These are phyloP conservation scores for Xiphophorus hellerii DNA, from an alignment of 2,113 vertebrate species.

Conservation along the genomic window DNA sequence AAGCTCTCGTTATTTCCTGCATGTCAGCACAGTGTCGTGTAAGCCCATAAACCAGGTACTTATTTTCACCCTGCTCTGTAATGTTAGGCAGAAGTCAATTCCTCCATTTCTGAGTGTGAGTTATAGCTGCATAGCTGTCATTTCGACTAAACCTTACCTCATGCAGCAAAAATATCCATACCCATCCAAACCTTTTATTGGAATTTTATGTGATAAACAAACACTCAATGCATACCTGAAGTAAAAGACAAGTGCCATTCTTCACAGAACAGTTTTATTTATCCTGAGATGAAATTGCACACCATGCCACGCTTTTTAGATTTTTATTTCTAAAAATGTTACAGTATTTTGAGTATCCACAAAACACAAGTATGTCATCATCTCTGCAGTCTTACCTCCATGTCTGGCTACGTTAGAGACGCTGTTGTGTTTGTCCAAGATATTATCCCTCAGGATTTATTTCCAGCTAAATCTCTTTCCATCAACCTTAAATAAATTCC, in stretches of 20 bases:
- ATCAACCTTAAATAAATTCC: constrained; percentile 12
- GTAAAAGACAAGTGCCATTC: neutral
- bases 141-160: neutral
- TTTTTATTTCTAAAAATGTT: too few species aligned
- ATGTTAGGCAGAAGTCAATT: neutral
- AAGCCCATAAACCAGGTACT: neutral
- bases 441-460: neutral
- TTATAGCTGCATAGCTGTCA: neutral
- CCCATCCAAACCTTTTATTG: too few species aligned
- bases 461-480: neutral
- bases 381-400: neutral
- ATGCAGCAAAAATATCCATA: neutral
- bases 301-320: too few species aligned
- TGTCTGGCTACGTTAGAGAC: neutral
- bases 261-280: too few species aligned
- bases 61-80: neutral
- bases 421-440: neutral
- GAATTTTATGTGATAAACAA: neutral
- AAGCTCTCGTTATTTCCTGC: neutral
- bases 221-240: neutral
- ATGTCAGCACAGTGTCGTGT: neutral
- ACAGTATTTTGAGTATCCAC: neutral
- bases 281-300: too few species aligned
- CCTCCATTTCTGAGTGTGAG: neutral
- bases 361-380: neutral